Evolutionary conservation across 2,888 invertebrate genomes (phyloP).

Genomic region (Apodemia hepburni): DNA sequence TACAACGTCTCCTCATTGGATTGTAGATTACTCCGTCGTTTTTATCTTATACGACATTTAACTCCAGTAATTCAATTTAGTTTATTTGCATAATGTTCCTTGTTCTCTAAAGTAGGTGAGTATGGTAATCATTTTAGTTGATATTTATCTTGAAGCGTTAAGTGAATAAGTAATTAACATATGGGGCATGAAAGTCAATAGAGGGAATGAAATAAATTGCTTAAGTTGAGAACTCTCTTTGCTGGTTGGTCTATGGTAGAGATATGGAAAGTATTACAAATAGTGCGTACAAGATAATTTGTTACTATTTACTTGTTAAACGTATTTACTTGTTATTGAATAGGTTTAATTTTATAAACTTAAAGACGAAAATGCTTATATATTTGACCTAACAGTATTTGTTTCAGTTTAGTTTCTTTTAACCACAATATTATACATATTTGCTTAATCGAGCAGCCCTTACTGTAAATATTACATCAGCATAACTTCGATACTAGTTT

Average conservation of each 20-base stretch:
- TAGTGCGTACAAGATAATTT: neutral
- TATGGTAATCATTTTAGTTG: slow-evolving; percentile 53
- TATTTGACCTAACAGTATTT: too few species aligned
- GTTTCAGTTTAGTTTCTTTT: too few species aligned
- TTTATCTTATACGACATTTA: slow-evolving; percentile 80
- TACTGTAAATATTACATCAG: too few species aligned
- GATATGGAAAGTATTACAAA: neutral
- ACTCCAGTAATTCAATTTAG: slow-evolving; percentile 80
- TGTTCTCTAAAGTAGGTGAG: slow-evolving; percentile 73
- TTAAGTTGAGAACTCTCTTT: slow-evolving; percentile 12
- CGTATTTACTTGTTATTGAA: too few species aligned
- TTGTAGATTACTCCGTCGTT: slow-evolving; percentile 78
- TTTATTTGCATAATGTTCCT: slow-evolving; percentile 76
- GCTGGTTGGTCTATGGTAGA: neutral
- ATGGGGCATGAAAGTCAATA: slow-evolving; percentile 8
- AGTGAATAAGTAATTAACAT: slow-evolving; percentile 15
- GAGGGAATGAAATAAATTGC: neutral
- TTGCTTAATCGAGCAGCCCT: too few species aligned
- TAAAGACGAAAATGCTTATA: too few species aligned
- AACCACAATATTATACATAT: too few species aligned
- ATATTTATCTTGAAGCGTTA: slow-evolving; percentile 9
- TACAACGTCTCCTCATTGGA: slow-evolving; percentile 73
- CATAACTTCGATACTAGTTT: too few species aligned
- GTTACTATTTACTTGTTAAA: neutral
- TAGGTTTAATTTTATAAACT: too few species aligned